These are phyloP conservation scores for Nephila pilipes DNA, from an alignment of 1,140 invertebrate species.

Conservation along the genomic window DNA sequence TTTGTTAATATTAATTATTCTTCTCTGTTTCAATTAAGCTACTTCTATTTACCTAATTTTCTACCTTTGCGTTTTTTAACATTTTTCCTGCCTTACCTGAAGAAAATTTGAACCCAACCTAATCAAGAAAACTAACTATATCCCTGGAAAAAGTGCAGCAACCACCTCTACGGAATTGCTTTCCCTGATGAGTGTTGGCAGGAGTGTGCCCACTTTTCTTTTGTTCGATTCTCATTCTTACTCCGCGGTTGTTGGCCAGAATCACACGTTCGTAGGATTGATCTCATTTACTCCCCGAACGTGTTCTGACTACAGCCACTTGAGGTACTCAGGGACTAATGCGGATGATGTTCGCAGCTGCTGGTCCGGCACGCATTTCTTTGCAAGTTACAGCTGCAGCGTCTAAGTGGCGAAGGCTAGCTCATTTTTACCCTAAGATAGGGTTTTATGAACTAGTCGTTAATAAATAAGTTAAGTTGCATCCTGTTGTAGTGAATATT, in stretches of 20 bases:
- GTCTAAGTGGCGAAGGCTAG: not conserved
- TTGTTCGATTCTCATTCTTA: conserved; percentile 54
- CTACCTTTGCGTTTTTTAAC: too few species aligned
- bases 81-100: too few species aligned
- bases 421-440: conserved; percentile 19
- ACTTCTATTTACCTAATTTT: too few species aligned
- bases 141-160: not conserved
- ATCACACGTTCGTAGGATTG: conserved; percentile 68
- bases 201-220: conserved; percentile 57
- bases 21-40: too few species aligned
- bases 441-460: conserved; percentile 14
- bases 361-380: conserved; percentile 29
- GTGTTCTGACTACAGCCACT: conserved; percentile 58
- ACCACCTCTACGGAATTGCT: conserved; percentile 51
- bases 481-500: not conserved
- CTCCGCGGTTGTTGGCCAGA: conserved; percentile 26
- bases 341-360: conserved; percentile 23
- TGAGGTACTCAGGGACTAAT: conserved; percentile 17
- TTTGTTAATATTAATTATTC: too few species aligned
- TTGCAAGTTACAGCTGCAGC: not conserved
- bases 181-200: conserved; percentile 59
- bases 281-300: conserved; percentile 69
- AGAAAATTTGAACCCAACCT: not conserved
- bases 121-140: not conserved
- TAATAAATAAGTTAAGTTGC: conserved; percentile 54